These are phyloP conservation scores for Uropsilus gracilis DNA, from an alignment of 2,113 vertebrate species.

Conservation along the genomic window DNA sequence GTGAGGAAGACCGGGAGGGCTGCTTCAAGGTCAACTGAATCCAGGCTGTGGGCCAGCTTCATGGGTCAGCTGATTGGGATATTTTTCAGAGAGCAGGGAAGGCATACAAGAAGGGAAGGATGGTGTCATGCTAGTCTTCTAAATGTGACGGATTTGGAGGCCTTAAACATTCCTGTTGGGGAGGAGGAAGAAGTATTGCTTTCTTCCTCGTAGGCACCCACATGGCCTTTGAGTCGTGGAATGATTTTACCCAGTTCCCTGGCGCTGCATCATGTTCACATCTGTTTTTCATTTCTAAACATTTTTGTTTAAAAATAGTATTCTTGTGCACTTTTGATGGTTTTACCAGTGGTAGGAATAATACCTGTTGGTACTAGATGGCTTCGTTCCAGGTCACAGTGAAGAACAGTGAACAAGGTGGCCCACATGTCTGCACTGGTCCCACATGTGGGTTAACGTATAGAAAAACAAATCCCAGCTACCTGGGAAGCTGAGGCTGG, in stretches of 20 bases:
- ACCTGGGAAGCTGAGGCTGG: too few species aligned
- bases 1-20: not conserved
- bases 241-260: not conserved
- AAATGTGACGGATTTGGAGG: not conserved
- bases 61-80: too few species aligned
- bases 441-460: not conserved
- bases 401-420: not conserved
- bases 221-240: not conserved
- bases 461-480: not conserved
- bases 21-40: accelerated
- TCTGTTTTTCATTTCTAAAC: conserved; percentile 3
- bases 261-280: not conserved
- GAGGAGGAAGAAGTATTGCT: not conserved
- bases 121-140: not conserved
- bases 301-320: not conserved
- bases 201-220: not conserved
- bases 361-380: not conserved
- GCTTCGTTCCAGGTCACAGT: not conserved
- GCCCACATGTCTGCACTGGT: not conserved
- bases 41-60: not conserved
- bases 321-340: not conserved
- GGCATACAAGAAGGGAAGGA: not conserved
- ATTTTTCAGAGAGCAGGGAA: not conserved
- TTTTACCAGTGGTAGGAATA: not conserved
- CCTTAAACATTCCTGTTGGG: not conserved